A percentile compares a stretch with the other conserved stretches of the same genome.
These are phyloP conservation scores for Nyctalus aviator DNA, from an alignment of 2,797 vertebrate species.

Conservation along the genomic window DNA sequence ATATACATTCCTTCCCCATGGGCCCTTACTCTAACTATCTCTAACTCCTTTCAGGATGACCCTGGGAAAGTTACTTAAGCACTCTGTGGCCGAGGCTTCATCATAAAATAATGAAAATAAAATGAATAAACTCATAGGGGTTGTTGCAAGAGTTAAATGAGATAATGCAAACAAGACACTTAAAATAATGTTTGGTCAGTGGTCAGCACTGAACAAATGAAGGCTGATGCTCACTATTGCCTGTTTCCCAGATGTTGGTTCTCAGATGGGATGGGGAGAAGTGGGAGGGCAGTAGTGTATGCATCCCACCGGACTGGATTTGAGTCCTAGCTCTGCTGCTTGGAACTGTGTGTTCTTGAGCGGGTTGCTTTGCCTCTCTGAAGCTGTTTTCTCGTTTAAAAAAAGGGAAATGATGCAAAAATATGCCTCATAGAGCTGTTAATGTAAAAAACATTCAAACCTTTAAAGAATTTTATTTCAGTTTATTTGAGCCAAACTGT, in stretches of 20 bases:
- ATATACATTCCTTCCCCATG: too few species aligned
- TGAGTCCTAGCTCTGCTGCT: background rate
- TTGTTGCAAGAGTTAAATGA: background rate
- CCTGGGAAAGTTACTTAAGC: too few species aligned
- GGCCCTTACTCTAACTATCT: too few species aligned
- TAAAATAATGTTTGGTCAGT: background rate
- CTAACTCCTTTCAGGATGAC: too few species aligned
- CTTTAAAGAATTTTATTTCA: too few species aligned
- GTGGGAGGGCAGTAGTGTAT: rapidly evolving
- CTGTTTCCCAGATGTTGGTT: background rate
- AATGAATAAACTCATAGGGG: background rate
- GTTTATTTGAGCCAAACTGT: too few species aligned
- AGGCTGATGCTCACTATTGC: rapidly evolving
- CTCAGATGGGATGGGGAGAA: rapidly evolving
- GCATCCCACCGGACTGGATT: too few species aligned
- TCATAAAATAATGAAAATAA: background rate
- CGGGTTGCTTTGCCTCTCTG: background rate
- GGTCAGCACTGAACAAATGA: too few species aligned
- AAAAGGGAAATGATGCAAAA: background rate
- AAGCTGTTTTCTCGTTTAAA: background rate
- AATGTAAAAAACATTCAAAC: too few species aligned
- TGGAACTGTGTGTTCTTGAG: background rate
- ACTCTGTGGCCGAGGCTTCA: background rate
- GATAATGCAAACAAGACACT: background rate
- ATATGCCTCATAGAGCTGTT: background rate